A percentile compares a stretch with the other conserved stretches of the same genome.
Conservation (phyloP, 2,113 vertebrate genomes). For the Silurus meridionalis region DNA sequence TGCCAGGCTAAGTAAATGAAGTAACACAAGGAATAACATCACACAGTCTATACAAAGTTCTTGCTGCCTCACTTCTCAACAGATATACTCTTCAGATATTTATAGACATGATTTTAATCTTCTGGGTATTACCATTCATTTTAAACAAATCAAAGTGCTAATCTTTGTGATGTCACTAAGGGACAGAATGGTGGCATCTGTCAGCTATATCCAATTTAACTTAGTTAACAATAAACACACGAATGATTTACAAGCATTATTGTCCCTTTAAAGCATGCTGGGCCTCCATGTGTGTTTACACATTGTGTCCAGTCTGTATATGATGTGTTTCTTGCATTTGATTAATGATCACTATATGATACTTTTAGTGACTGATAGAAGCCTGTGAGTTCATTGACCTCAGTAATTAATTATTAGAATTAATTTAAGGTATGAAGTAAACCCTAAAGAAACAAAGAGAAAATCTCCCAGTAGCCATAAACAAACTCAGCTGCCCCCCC, state of each 20-base stretch:
- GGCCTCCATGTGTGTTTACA: no score
- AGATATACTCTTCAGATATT: not conserved
- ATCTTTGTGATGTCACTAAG: constrained; percentile 8
- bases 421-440: no score
- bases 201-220: not conserved
- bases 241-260: not conserved
- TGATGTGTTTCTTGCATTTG: no score
- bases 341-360: no score
- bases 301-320: no score
- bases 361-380: no score
- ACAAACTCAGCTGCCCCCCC: no score
- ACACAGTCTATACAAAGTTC: not conserved
- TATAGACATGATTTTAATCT: constrained; percentile 1
- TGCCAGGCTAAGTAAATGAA: not conserved
- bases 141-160: not conserved
- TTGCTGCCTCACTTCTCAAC: not conserved
- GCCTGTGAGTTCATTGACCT: no score
- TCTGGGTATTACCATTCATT: not conserved
- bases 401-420: no score
- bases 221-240: not conserved
- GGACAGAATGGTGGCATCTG: not conserved
- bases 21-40: constrained; percentile 26
- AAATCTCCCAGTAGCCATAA: no score
- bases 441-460: no score
- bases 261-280: not conserved